Conservation (phyloP, 2,113 vertebrate species). For the Platysteira castanea region DNA sequence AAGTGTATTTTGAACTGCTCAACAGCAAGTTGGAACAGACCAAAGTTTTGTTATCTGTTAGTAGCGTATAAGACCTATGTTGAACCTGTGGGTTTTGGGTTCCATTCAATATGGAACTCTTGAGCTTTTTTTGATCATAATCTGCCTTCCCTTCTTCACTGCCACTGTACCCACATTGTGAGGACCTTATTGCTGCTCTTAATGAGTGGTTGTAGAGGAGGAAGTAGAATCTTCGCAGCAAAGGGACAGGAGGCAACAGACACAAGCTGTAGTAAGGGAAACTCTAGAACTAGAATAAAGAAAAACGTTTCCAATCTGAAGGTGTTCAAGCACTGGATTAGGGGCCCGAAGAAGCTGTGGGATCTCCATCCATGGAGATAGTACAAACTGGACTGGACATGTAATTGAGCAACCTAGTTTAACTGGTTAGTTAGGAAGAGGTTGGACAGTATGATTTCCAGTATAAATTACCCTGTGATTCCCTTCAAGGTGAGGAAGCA, state of each 20-base stretch:
- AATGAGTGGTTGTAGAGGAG: neutral
- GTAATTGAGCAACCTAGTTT: neutral
- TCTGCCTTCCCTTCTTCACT: neutral
- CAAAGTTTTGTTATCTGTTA: rapidly evolving
- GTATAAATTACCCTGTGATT: neutral
- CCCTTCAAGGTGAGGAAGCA: neutral
- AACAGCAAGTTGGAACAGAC: neutral
- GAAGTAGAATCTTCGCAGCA: neutral
- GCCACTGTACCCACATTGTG: no score
- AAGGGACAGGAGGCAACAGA: neutral
- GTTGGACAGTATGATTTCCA: neutral
- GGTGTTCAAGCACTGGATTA: neutral
- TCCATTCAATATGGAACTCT: neutral
- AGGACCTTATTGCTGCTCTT: neutral
- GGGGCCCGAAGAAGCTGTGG: neutral
- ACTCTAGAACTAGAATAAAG: neutral
- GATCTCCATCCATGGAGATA: neutral
- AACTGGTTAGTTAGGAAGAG: neutral
- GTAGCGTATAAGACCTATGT: rapidly evolving
- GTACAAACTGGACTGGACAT: neutral
- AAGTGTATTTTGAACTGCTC: neutral
- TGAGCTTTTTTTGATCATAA: neutral
- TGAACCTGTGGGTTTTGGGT: no score
- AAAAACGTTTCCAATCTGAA: neutral
- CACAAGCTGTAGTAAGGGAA: neutral